Evolutionary conservation across 1,140 invertebrate species (phyloP).

Genomic region (Drosophila punjabiensis): DNA sequence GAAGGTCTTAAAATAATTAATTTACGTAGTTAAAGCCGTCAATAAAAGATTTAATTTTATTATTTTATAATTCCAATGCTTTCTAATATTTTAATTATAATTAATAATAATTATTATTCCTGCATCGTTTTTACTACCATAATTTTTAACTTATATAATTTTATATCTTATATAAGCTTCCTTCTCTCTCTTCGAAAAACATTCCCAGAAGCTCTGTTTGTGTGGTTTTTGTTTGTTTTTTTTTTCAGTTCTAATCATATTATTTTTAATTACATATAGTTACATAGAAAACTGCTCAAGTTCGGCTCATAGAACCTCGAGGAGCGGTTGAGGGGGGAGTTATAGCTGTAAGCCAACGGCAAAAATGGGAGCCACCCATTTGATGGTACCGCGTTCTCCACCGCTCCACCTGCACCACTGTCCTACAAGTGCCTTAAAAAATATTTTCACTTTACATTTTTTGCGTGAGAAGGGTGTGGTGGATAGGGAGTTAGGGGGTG

Average conservation of each 20-base stretch:
- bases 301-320: conserved; percentile 44
- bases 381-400: conserved; percentile 7
- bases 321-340: background rate
- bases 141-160: background rate
- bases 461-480: conserved; percentile 64
- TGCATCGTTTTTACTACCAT: background rate
- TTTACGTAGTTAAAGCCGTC: background rate
- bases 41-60: background rate
- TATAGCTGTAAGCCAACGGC: conserved; percentile 32
- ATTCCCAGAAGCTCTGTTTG: conserved; percentile 21
- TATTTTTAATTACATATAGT: conserved; percentile 69
- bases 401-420: conserved; percentile 1
- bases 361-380: conserved; percentile 37
- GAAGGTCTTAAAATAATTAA: background rate
- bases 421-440: conserved; percentile 67
- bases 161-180: background rate
- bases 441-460: conserved; percentile 78
- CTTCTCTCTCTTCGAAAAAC: background rate
- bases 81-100: no score
- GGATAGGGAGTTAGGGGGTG: conserved; percentile 20
- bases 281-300: conserved; percentile 69
- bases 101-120: background rate
- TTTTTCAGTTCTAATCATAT: conserved; percentile 35
- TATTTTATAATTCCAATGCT: background rate
- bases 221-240: conserved; percentile 27